These are phyloP conservation scores for Ctenomys sociabilis DNA, from an alignment of 2,113 vertebrate species.

Conservation along the genomic window DNA sequence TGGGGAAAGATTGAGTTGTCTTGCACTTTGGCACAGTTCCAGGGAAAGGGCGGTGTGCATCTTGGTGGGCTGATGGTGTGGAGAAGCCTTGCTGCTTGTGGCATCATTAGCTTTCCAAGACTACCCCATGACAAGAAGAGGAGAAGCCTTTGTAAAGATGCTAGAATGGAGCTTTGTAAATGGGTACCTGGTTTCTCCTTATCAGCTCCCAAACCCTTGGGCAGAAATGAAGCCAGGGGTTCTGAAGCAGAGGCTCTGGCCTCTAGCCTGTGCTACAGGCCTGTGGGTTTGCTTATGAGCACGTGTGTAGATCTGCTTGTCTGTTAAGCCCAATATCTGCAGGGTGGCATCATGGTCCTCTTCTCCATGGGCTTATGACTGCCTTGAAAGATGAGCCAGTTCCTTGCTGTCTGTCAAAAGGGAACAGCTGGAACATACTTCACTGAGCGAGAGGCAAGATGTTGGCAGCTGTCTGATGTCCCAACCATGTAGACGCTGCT, in stretches of 20 bases:
- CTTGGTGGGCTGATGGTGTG: background rate
- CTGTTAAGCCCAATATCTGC: background rate
- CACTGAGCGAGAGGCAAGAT: background rate
- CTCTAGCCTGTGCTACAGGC: background rate
- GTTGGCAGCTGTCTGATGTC: background rate
- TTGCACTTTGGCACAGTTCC: background rate
- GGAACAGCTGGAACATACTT: background rate
- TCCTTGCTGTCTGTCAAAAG: background rate
- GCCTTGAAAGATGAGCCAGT: background rate
- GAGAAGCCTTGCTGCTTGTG: background rate
- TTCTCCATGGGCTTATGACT: background rate
- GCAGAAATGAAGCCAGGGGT: background rate
- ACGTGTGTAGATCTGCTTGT: background rate
- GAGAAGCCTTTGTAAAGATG: background rate
- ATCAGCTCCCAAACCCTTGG: background rate
- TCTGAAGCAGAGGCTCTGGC: background rate
- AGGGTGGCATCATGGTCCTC: background rate
- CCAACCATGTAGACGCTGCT: background rate
- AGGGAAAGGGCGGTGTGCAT: background rate
- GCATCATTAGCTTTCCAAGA: background rate
- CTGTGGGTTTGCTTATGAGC: too few relatives aligned
- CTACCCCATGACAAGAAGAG: background rate
- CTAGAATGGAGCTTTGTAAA: background rate
- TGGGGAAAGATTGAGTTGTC: background rate
- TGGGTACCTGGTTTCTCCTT: background rate